Evolutionary conservation across 2,888 invertebrate genomes (phyloP), one percentile per base, ranked within the genome.

Genomic region (Parnassius smintheus): DNA sequence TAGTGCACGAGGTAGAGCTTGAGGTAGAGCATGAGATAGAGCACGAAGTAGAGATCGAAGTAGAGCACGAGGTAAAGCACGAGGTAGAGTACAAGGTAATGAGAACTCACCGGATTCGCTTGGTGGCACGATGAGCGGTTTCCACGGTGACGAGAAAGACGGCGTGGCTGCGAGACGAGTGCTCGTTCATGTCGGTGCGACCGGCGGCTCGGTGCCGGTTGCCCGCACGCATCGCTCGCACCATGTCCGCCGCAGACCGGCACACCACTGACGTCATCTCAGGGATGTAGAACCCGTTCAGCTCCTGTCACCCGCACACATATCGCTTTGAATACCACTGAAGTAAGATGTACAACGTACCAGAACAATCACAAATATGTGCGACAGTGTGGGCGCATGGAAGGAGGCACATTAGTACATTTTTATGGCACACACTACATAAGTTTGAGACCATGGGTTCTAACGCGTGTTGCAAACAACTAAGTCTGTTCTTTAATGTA

Each of bases 131-230:
- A 72, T 92, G 91, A 67, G 90, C 89, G 50, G 98, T 98, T 92
- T 99, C 99, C 54, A 99, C 96, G 59, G 98, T 98, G 73, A 99
- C 97, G 83, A 98, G 96, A 87, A 99, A 99, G 71, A 99, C 99
- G 61, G 99, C 99, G 92, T 99, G 99, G 55, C 98, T 98, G 68
- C 99, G 93, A 49, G 98, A 98, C 75, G 98, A 98, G 88, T 99
- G 98, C 85, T 98, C 98, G 91, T 99, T 99, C 98, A 99, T 99
- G 84, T 98, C 97, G 59, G 98, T 99, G 67, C 97, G 95, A 41
- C 96, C 99, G 56, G 98, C 96, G n/a, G 98, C 97, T 74, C 99
- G 94, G 88, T 98, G 97, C 74, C 95, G 94, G 88, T 99, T 98
- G 59, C 99, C 99, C 54, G 95, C 93, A 71, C 95, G 94, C 99